A percentile compares a stretch with the other conserved stretches of the same genome.
These are phyloP conservation scores for Phrynocephalus versicolor DNA, from an alignment of 2,113 vertebrate genomes.

Conservation along the genomic window DNA sequence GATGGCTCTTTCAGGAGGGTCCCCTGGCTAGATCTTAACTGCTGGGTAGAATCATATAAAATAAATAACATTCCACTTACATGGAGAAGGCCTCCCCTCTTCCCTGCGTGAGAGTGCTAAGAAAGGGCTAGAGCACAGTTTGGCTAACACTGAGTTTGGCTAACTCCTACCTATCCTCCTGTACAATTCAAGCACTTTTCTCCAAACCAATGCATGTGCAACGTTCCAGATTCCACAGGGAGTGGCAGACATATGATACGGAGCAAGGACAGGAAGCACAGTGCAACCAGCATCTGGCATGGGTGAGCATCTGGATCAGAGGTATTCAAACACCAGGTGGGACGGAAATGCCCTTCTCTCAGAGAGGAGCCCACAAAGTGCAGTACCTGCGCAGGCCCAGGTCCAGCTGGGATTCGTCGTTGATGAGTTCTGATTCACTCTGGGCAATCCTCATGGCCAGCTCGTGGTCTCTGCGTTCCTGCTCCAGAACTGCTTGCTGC, in stretches of 20 bases:
- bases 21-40: no score
- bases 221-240: background rate
- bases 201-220: background rate
- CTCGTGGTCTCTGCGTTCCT: conserved; percentile 92
- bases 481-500: conserved; percentile 87
- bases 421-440: conserved; percentile 93
- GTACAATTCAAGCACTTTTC: background rate
- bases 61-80: background rate
- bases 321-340: no score
- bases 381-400: conserved; percentile 86
- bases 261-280: background rate
- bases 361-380: background rate
- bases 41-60: no score
- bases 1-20: no score
- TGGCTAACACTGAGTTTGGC: background rate
- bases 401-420: conserved; percentile 83
- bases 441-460: conserved; percentile 93
- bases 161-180: background rate
- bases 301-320: background rate
- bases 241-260: background rate
- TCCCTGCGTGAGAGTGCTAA: background rate
- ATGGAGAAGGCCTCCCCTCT: background rate
- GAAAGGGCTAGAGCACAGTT: background rate
- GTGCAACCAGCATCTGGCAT: background rate
- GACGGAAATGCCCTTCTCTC: background rate